Conservation (phyloP, 2,113 vertebrate genomes). For the Ochotona princeps region DNA sequence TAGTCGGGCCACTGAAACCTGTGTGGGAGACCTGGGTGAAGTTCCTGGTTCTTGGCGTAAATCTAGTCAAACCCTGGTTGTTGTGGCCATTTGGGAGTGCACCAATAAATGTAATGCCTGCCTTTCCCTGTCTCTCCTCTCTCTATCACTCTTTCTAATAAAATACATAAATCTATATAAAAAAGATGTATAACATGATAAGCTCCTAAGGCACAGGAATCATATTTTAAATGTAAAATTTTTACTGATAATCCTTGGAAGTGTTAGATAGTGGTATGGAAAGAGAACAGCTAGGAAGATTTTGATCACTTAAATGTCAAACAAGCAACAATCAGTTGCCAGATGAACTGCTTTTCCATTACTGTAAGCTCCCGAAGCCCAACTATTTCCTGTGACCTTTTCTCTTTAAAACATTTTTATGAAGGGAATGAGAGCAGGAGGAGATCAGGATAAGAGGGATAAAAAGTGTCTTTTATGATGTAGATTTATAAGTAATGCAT, state of each 20-base stretch:
- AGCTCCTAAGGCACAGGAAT: neutral
- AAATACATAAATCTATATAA: no score
- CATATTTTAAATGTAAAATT: neutral
- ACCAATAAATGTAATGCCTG: no score
- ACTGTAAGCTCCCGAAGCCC: neutral
- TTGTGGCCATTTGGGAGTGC: no score
- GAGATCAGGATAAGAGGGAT: neutral
- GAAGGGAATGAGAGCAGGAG: neutral
- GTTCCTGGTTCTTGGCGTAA: no score
- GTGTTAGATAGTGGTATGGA: neutral
- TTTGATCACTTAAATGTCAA: neutral
- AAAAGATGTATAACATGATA: neutral
- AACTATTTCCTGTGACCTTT: conserved; percentile 30
- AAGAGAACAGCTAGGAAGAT: neutral
- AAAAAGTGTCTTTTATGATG: conserved; percentile 31
- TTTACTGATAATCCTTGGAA: neutral
- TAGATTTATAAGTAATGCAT: conserved; percentile 29
- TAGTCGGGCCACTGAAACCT: no score
- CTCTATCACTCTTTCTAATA: no score
- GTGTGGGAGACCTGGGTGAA: no score
- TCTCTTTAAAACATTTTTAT: conserved; percentile 18
- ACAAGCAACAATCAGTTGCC: neutral
- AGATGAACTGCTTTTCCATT: conserved; percentile 11
- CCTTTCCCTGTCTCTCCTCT: no score
- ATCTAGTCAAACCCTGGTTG: no score